Percentiles rank a stretch among this genome's conserved stretches.
Evolutionary conservation across 2,113 vertebrate genomes (phyloP).

Genomic region (Scatophagus argus): DNA sequence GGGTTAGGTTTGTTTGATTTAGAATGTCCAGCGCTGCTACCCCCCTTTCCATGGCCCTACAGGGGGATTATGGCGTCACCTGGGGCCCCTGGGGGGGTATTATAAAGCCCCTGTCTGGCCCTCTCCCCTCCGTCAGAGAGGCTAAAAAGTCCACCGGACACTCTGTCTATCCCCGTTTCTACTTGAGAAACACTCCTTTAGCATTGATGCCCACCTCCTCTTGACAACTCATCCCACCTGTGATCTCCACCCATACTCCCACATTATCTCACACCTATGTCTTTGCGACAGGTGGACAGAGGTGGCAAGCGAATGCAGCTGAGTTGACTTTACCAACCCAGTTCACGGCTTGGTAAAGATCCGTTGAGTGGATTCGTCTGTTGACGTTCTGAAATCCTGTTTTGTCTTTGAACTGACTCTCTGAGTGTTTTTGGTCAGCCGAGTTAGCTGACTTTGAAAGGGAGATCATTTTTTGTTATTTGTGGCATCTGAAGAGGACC

Average conservation of each 20-base stretch:
- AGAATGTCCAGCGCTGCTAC: conserved; percentile 60
- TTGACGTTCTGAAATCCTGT: conserved; percentile 41
- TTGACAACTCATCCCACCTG: conserved; percentile 70
- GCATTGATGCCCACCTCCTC: conserved; percentile 75
- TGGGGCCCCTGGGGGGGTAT: conserved; percentile 78
- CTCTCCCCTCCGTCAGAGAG: conserved; percentile 83
- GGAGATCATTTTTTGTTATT: conserved; percentile 58
- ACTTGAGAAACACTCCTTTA: conserved; percentile 70
- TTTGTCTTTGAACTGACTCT: conserved; percentile 54
- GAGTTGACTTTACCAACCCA: conserved; percentile 60
- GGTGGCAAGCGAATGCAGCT: conserved; percentile 71
- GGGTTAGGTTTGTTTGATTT: conserved; percentile 81
- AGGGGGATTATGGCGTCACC: conserved; percentile 84
- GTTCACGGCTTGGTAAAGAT: conserved; percentile 59
- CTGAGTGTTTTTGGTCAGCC: conserved; percentile 42
- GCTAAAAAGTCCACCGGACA: conserved; percentile 81
- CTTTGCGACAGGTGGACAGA: conserved; percentile 78
- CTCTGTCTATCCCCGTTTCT: conserved; percentile 73
- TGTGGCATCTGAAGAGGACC: conserved; percentile 50
- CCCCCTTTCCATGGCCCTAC: conserved; percentile 64
- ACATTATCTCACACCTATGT: conserved; percentile 75
- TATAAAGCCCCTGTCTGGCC: conserved; percentile 84
- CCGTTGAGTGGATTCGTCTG: conserved; percentile 58
- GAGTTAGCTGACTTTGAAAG: conserved; percentile 59
- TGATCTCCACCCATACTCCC: conserved; percentile 61